phyloP scores from a whole-genome alignment of 1,140 invertebrate genomes.

The Hesperophylax magnus region DNA sequence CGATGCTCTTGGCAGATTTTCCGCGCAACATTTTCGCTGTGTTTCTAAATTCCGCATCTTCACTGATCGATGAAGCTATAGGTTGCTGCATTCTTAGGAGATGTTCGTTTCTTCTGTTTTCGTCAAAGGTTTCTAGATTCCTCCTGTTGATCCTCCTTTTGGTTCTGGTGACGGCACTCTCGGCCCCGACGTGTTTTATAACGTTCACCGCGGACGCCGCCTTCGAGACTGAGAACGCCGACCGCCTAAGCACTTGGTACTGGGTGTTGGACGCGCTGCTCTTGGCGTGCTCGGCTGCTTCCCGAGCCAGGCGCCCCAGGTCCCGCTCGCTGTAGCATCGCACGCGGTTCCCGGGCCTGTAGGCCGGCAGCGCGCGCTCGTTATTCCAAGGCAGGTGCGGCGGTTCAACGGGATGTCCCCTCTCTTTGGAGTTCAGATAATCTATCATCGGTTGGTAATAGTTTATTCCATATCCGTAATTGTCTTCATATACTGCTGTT shows the following conservation, averaged over 20 bases:
- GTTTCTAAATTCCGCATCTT: slow-evolving; percentile 65
- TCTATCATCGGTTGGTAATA: slow-evolving; percentile 89
- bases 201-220: slow-evolving; percentile 77
- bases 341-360: slow-evolving; percentile 71
- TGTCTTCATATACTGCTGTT: slow-evolving; percentile 82
- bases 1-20: slow-evolving; percentile 82
- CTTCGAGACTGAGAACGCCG: slow-evolving; percentile 78
- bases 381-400: slow-evolving; percentile 83
- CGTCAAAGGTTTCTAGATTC: slow-evolving; percentile 63
- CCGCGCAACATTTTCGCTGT: slow-evolving; percentile 73
- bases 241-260: slow-evolving; percentile 75
- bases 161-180: slow-evolving; percentile 70
- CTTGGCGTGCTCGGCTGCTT: slow-evolving; percentile 77
- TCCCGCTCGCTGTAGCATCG: slow-evolving; percentile 76
- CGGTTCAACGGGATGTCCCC: slow-evolving; percentile 65
- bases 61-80: slow-evolving; percentile 65
- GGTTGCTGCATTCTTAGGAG: slow-evolving; percentile 68
- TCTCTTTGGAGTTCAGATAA: slow-evolving; percentile 77
- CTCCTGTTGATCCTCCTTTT: slow-evolving; percentile 68
- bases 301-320: slow-evolving; percentile 74
- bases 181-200: slow-evolving; percentile 74
- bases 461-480: slow-evolving; percentile 85
- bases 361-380: slow-evolving; percentile 76
- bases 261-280: slow-evolving; percentile 71
- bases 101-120: slow-evolving; percentile 65